Percentiles rank a stretch among this genome's conserved stretches.
These are phyloP conservation scores for Craseonycteris thonglongyai DNA, from an alignment of 2,113 vertebrate species.

Conservation along the genomic window DNA sequence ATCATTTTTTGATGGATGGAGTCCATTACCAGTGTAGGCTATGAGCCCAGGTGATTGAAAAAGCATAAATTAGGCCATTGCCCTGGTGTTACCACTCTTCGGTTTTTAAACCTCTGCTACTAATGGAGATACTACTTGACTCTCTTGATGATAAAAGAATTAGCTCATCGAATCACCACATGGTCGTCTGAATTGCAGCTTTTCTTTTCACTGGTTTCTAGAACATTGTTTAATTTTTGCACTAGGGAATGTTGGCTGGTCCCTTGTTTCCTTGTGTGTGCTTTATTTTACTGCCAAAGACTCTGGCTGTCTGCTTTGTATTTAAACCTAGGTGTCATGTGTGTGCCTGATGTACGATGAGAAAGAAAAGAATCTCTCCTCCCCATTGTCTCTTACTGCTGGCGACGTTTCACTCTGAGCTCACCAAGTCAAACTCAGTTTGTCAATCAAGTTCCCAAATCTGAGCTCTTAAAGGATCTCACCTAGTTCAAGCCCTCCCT, in stretches of 20 bases:
- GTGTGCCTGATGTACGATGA: neutral
- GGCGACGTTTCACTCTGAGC: neutral
- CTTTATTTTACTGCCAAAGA: slow-evolving; percentile 15
- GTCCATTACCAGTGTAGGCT: slow-evolving; percentile 68
- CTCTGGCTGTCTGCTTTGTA: neutral
- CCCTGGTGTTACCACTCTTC: slow-evolving; percentile 16
- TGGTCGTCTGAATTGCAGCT: neutral
- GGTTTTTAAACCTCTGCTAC: slow-evolving; percentile 43
- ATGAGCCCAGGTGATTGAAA: slow-evolving; percentile 64
- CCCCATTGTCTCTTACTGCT: neutral
- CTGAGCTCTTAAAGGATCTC: neutral
- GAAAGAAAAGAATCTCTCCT: neutral
- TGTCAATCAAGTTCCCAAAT: slow-evolving; percentile 25
- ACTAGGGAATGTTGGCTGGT: neutral
- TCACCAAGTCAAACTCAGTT: neutral
- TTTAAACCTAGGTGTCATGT: neutral
- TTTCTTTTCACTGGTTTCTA: neutral
- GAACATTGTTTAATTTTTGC: slow-evolving; percentile 26
- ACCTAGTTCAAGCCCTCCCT: slow-evolving; percentile 2
- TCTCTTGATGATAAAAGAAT: slow-evolving; percentile 54
- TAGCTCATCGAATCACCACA: slow-evolving; percentile 38
- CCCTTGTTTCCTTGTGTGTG: neutral
- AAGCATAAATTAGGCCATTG: slow-evolving; percentile 63
- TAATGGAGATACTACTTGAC: slow-evolving; percentile 61
- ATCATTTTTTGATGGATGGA: slow-evolving; percentile 71